Conservation (phyloP, 2,888 invertebrate genomes). For the Troides oblongomaculatus region DNA sequence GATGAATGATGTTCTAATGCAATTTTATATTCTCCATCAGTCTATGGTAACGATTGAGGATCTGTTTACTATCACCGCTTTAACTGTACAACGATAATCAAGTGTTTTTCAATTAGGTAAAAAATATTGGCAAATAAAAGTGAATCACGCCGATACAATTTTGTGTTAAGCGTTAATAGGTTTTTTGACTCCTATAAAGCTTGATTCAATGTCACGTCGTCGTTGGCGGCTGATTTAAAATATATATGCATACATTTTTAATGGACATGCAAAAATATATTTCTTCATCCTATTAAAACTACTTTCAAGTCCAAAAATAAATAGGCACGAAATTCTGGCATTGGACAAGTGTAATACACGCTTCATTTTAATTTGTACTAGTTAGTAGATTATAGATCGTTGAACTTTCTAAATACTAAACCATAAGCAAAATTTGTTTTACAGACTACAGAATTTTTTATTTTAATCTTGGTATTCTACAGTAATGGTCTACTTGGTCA, state of each 20-base stretch:
- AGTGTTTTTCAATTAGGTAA: constrained; percentile 18
- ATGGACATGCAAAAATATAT: constrained; percentile 22
- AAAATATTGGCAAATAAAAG: constrained; percentile 29
- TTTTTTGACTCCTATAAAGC: constrained; percentile 66
- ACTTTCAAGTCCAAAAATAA: constrained; percentile 23
- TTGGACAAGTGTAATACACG: constrained; percentile 11
- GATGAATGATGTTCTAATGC: too few relatives aligned
- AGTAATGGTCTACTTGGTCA: too few relatives aligned
- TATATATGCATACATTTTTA: constrained; percentile 25
- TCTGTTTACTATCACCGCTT: background rate
- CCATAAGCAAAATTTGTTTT: background rate
- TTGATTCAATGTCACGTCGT: constrained; percentile 54
- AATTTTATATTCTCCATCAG: too few relatives aligned
- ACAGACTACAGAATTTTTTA: too few relatives aligned
- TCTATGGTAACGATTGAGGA: background rate
- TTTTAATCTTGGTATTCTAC: too few relatives aligned
- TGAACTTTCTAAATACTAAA: constrained; percentile 17
- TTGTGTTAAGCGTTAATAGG: constrained; percentile 62
- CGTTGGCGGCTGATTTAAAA: constrained; percentile 12
- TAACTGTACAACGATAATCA: background rate
- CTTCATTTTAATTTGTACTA: constrained; percentile 5
- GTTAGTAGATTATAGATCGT: constrained; percentile 12
- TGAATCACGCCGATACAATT: constrained; percentile 36
- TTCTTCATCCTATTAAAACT: constrained; percentile 11
- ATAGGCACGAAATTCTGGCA: constrained; percentile 21